These are phyloP conservation scores for Heliothis peltigera DNA, from an alignment of 2,888 invertebrate species.

Conservation along the genomic window DNA sequence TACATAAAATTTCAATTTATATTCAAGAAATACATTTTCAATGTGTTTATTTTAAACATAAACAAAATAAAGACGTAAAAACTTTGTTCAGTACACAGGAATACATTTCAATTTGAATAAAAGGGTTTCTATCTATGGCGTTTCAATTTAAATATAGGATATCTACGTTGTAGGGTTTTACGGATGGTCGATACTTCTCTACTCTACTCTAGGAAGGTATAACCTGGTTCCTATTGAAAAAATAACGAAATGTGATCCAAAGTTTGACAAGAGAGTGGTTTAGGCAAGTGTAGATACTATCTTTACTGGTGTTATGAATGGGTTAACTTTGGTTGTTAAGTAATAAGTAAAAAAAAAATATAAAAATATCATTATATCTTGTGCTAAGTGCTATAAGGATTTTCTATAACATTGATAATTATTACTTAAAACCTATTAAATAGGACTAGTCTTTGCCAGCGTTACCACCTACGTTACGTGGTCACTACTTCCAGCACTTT, in stretches of 20 bases:
- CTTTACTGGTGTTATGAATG: too few relatives aligned
- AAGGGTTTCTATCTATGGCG: conserved; percentile 30
- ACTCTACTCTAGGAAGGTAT: not conserved
- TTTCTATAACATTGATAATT: too few relatives aligned
- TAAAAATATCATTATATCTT: too few relatives aligned
- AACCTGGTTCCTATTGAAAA: not conserved
- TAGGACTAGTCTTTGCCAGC: too few relatives aligned
- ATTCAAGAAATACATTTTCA: conserved; percentile 8
- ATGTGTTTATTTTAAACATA: conserved; percentile 5
- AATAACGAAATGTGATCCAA: not conserved
- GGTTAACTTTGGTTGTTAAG: too few relatives aligned
- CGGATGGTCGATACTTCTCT: conserved; percentile 9
- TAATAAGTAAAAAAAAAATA: too few relatives aligned
- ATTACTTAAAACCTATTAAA: too few relatives aligned
- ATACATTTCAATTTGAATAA: conserved; percentile 46
- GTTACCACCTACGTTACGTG: too few relatives aligned
- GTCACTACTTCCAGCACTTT: too few relatives aligned
- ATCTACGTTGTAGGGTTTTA: conserved; percentile 26
- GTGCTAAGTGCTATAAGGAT: too few relatives aligned
- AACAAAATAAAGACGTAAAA: conserved; percentile 3
- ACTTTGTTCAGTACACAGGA: conserved; percentile 17
- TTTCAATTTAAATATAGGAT: conserved; percentile 28
- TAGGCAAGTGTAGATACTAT: too few relatives aligned
- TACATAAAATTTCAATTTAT: not conserved
- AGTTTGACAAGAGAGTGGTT: too few relatives aligned